Conservation (phyloP, 2,113 vertebrate genomes). For the Phycodurus eques region DNA sequence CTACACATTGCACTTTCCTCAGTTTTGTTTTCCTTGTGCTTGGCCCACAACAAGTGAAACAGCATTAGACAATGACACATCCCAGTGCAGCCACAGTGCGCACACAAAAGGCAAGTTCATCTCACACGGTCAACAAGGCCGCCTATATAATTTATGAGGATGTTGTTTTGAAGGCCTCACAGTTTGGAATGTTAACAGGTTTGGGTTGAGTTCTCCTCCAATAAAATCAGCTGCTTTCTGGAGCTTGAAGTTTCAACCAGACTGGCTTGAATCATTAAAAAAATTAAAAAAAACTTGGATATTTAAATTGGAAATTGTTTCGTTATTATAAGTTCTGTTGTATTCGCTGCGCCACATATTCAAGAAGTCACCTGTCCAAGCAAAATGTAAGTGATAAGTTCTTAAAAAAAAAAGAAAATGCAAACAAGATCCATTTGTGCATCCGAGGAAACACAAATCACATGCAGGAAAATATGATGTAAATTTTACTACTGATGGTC, state of each 20-base stretch:
- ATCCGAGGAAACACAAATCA: no score
- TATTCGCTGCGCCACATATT: no score
- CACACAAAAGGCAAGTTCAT: conserved; percentile 64
- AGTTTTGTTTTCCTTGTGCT: conserved; percentile 41
- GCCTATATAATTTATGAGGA: conserved; percentile 60
- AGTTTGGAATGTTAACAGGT: conserved; percentile 67
- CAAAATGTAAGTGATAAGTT: no score
- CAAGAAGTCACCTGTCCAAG: no score
- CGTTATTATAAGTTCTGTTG: no score
- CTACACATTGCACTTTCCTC: conserved; percentile 19
- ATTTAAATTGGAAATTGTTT: neutral
- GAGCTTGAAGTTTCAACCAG: neutral
- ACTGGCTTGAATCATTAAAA: neutral
- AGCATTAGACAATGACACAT: conserved; percentile 27
- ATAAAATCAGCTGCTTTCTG: conserved; percentile 26
- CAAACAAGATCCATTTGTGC: no score
- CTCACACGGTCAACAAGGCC: conserved; percentile 45
- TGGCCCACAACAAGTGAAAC: conserved; percentile 44
- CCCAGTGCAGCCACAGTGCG: conserved; percentile 35
- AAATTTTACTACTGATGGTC: no score
- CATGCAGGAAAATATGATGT: no score
- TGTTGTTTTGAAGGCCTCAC: conserved; percentile 28
- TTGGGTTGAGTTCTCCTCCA: conserved; percentile 30
- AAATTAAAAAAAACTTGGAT: neutral
- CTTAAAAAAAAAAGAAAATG: no score